Evolutionary conservation across 2,888 invertebrate genomes (phyloP).

Genomic region (Hyppa rectilinea): DNA sequence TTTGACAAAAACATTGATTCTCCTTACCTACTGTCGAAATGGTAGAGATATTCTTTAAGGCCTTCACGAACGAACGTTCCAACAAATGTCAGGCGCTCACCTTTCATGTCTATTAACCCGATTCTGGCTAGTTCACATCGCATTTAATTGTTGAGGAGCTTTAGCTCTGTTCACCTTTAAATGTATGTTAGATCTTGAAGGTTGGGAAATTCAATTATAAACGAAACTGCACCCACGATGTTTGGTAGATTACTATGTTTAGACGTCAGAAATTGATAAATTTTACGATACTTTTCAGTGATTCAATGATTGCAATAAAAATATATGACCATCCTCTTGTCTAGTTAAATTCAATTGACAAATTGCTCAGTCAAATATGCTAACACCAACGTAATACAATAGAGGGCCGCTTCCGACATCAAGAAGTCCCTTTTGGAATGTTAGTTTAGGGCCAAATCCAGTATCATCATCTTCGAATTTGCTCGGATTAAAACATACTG

Average conservation of each 20-base stretch:
- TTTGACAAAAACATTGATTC: slow-evolving; percentile 33
- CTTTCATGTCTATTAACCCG: slow-evolving; percentile 66
- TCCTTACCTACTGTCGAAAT: slow-evolving; percentile 29
- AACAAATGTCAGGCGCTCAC: slow-evolving; percentile 64
- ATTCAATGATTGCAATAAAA: not conserved
- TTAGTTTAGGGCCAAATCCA: slow-evolving; percentile 51
- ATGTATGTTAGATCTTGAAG: slow-evolving; percentile 19
- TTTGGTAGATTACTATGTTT: too few relatives aligned
- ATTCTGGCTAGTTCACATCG: slow-evolving; percentile 47
- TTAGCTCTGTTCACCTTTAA: slow-evolving; percentile 49
- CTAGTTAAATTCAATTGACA: slow-evolving; percentile 35
- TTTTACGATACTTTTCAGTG: too few relatives aligned
- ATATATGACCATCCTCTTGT: slow-evolving; percentile 2
- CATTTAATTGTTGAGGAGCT: slow-evolving; percentile 52
- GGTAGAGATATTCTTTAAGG: slow-evolving; percentile 50
- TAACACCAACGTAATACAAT: slow-evolving; percentile 38
- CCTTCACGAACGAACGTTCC: slow-evolving; percentile 48
- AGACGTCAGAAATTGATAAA: too few relatives aligned
- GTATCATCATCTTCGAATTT: slow-evolving; percentile 46
- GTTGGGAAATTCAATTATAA: slow-evolving; percentile 24
- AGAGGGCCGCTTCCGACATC: slow-evolving; percentile 32
- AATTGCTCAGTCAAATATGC: slow-evolving; percentile 33
- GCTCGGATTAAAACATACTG: slow-evolving; percentile 42
- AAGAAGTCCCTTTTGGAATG: slow-evolving; percentile 33
- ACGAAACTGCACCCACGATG: too few relatives aligned